A percentile compares a stretch with the other conserved stretches of the same genome.
phyloP scores from a whole-genome alignment of 2,888 invertebrate species.

The Acleris literana region DNA sequence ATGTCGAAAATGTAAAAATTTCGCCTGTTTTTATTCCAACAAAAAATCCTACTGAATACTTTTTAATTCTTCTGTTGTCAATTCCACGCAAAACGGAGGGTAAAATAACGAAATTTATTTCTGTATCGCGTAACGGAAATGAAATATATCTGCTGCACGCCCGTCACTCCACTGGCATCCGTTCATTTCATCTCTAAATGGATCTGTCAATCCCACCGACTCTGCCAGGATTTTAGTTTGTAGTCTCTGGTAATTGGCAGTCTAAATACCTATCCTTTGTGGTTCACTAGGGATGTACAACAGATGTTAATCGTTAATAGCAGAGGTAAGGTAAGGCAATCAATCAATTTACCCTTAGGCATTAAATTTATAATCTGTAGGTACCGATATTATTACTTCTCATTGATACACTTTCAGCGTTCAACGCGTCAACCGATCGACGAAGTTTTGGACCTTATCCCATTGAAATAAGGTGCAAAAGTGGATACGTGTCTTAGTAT shows the following conservation, averaged over 20 bases:
- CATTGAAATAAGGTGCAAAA: too few relatives aligned
- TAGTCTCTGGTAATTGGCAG: constrained; percentile 2
- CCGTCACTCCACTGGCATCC: constrained; percentile 18
- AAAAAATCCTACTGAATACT: neutral
- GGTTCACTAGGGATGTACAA: too few relatives aligned
- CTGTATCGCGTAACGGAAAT: constrained; percentile 19
- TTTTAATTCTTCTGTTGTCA: neutral
- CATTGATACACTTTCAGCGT: too few relatives aligned
- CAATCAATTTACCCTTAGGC: too few relatives aligned
- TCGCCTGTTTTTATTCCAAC: too few relatives aligned
- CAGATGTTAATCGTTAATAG: too few relatives aligned
- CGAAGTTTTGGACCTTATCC: too few relatives aligned
- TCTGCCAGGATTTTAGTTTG: constrained; percentile 9
- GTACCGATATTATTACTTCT: neutral
- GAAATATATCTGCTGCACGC: constrained; percentile 25
- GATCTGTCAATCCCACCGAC: constrained; percentile 38
- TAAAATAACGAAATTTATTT: constrained; percentile 7
- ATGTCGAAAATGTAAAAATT: too few relatives aligned
- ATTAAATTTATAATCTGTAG: too few relatives aligned
- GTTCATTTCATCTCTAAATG: constrained; percentile 41
- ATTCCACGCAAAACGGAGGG: constrained; percentile 9
- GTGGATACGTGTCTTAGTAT: too few relatives aligned
- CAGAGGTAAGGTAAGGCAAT: too few relatives aligned
- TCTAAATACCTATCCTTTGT: neutral
- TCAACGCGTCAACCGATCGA: too few relatives aligned